These are phyloP conservation scores for Pseudobourletiella spinata DNA, from an alignment of 1,140 invertebrate genomes.

Conservation along the genomic window DNA sequence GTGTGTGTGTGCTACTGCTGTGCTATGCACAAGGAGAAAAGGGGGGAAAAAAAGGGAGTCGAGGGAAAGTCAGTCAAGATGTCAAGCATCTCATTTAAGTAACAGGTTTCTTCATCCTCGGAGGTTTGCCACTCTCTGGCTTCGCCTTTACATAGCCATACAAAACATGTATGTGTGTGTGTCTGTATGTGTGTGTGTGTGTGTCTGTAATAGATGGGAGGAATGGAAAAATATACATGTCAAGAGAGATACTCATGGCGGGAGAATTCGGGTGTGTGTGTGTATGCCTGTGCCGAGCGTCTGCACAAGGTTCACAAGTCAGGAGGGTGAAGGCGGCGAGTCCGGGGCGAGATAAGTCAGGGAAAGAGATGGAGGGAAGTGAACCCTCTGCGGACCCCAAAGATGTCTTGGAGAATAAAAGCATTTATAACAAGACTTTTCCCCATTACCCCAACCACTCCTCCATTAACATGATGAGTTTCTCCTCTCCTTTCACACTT, in stretches of 20 bases:
- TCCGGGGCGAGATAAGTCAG: neutral
- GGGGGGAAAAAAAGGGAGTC: constrained; percentile 1
- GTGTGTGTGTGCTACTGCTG: neutral
- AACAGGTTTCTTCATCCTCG: constrained; percentile 31
- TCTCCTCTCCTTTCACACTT: constrained; percentile 15
- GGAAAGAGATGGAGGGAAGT: neutral
- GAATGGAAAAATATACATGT: too few relatives aligned
- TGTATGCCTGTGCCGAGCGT: too few relatives aligned
- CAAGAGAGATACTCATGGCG: too few relatives aligned
- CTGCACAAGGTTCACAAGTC: too few relatives aligned
- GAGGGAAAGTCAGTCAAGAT: constrained; percentile 27
- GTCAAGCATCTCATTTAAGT: constrained; percentile 36
- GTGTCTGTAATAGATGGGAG: neutral
- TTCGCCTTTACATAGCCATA: neutral
- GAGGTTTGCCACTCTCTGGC: neutral
- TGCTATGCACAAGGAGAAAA: neutral
- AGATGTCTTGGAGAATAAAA: constrained; percentile 25
- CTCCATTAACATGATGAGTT: constrained; percentile 37
- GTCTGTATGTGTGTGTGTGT: neutral
- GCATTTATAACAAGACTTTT: constrained; percentile 34
- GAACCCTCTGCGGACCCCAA: constrained; percentile 22
- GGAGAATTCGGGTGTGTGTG: too few relatives aligned
- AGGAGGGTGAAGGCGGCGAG: too few relatives aligned
- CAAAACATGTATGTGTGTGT: neutral
- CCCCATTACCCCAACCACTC: constrained; percentile 26